These are phyloP conservation scores for Drosophila heteroneura DNA, from an alignment of 2,888 invertebrate species.

Conservation along the genomic window DNA sequence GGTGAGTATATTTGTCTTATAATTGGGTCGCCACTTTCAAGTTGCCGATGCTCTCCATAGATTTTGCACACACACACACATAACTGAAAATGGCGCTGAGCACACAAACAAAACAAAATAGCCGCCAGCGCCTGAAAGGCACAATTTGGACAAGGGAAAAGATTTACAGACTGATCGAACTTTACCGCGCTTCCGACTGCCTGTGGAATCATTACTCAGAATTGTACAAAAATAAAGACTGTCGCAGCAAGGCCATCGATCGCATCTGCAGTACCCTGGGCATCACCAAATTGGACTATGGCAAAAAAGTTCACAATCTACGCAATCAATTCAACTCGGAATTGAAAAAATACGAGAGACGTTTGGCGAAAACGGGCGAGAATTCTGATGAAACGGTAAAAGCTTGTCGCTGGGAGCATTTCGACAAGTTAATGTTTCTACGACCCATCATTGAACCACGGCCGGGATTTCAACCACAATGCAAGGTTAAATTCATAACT, in stretches of 20 bases:
- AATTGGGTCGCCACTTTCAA: background rate
- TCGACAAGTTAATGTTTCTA: conserved; percentile 83
- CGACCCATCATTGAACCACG: conserved; percentile 82
- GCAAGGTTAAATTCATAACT: conserved; percentile 39
- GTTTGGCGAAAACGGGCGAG: conserved; percentile 71
- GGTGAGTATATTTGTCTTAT: conserved; percentile 2
- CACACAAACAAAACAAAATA: conserved; percentile 17
- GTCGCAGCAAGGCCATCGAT: conserved; percentile 79
- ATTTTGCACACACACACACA: background rate
- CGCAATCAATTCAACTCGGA: conserved; percentile 85
- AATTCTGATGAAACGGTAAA: conserved; percentile 35
- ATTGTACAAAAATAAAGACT: conserved; percentile 82
- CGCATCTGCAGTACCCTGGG: conserved; percentile 75
- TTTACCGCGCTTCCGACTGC: conserved; percentile 83
- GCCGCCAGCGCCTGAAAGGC: conserved; percentile 49
- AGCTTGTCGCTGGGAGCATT: conserved; percentile 84
- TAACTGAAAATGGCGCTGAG: conserved; percentile 39
- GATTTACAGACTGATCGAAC: conserved; percentile 79
- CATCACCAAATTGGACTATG: conserved; percentile 82
- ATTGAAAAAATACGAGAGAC: conserved; percentile 82
- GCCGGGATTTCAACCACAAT: conserved; percentile 72
- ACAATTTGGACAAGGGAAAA: conserved; percentile 83
- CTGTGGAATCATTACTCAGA: conserved; percentile 84
- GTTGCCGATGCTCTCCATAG: conserved; percentile 3
- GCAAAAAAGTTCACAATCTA: conserved; percentile 84